Percentiles rank a stretch among this genome's conserved stretches.
These are phyloP conservation scores for Danio jaintianensis DNA, from an alignment of 2,797 vertebrate species.

Conservation along the genomic window DNA sequence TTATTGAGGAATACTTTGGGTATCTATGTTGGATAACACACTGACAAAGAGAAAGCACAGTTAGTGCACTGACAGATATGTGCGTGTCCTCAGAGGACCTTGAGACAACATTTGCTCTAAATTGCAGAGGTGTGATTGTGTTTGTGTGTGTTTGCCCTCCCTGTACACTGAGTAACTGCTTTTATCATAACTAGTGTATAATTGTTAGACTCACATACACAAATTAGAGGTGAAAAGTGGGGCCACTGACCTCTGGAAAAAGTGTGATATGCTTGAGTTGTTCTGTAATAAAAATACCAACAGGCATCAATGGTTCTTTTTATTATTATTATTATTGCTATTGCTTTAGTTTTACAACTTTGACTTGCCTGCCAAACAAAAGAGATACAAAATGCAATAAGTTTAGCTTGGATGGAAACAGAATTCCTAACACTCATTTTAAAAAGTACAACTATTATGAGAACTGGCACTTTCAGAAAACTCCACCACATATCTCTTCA, in stretches of 20 bases:
- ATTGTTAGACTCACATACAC: constrained; percentile 24
- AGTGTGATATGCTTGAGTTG: neutral
- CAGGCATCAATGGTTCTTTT: constrained; percentile 3
- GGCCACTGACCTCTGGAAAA: constrained; percentile 32
- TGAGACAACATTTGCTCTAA: constrained; percentile 52
- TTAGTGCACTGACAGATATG: constrained; percentile 38
- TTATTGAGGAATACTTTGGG: constrained; percentile 33
- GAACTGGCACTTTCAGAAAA: neutral
- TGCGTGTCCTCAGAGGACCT: constrained; percentile 58
- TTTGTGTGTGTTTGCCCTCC: constrained; percentile 5
- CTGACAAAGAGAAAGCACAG: constrained; percentile 1
- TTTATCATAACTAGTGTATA: constrained; percentile 43
- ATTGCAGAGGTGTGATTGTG: constrained; percentile 28
- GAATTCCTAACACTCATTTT: neutral
- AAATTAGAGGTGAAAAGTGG: constrained; percentile 42
- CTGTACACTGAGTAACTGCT: constrained; percentile 30
- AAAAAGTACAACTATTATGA: constrained; percentile 19
- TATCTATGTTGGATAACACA: constrained; percentile 33
- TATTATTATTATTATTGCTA: neutral
- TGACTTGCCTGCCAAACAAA: constrained; percentile 25
- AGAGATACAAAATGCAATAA: neutral
- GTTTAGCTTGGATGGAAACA: constrained; percentile 15
- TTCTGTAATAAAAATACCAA: neutral
- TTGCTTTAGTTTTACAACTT: constrained; percentile 4
- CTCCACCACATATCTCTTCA: constrained; percentile 1